Evolutionary conservation across 2,797 vertebrate species (phyloP), one percentile per base, ranked within the genome.

Genomic region (Semaprochilodus insignis): DNA sequence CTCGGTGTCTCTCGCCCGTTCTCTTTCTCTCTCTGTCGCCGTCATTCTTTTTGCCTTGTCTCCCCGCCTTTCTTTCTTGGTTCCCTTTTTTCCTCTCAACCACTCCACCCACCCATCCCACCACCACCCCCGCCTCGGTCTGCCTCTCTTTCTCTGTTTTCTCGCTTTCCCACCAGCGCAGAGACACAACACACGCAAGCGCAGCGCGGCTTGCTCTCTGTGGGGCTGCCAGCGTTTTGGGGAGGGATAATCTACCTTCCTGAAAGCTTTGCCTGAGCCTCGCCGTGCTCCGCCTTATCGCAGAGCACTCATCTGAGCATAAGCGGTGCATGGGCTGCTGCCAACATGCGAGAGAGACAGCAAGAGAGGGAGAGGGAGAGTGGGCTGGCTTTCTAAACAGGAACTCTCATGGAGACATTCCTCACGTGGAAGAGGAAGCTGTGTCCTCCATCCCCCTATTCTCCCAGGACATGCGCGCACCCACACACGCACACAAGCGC

Each of bases 321-420:
- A 90, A 91, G 91, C 91, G 89, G 91, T 87, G 81, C 91, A 91
- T 89, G 91, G 93, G 92, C 93, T 91, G 91, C 92, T 92, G 91
- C 91, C 93, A 94, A 88, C 85, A 87, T 87, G 89, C 90, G 87
- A 87, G 88, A 92, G 62, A 67, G 34, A 52, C 69, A 80, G 34
- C 27, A 54, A 71, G 67, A 66, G 79, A 74, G 31, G 89, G 48
- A 55, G 60, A 55, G n/a, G 52, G 51, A 54, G 91, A 52, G 78
- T 84, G 85, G 89, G 90, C 84, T 85, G 90, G 85, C 86, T 88
- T 88, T 92, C 89, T 92, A 94, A 94, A 95, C 94, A 93, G 94
- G 93, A 95, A 94, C 92, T 92, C 62, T 91, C 91, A 91, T 89
- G 90, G 92, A 94, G 89, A 93, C 93, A 93, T 95, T 95, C 92